A percentile compares a stretch with the other conserved stretches of the same genome.
Conservation (phyloP, 1,140 invertebrate species). For the Chironomus striatipennis region DNA sequence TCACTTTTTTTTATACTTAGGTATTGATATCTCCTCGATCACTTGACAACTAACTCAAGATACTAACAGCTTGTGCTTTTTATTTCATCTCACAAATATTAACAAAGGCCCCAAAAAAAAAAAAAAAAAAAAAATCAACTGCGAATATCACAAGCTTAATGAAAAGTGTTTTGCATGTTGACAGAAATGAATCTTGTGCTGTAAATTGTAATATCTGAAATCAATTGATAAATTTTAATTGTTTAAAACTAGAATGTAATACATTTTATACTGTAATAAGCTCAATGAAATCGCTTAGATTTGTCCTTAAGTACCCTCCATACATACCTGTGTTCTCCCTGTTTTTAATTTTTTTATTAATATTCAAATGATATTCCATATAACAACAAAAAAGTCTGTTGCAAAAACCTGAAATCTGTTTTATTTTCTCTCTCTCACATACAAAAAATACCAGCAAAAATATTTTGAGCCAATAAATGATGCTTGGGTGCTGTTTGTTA, state of each 20-base stretch:
- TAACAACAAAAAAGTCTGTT: not conserved
- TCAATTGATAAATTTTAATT: too few species aligned
- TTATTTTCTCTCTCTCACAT: not conserved
- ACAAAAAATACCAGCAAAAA: not conserved
- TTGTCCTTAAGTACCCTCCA: not conserved
- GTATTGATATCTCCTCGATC: not conserved
- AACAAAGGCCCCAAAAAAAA: not conserved
- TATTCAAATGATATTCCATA: not conserved
- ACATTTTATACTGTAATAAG: too few species aligned
- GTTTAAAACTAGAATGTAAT: too few species aligned
- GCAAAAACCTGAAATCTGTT: not conserved
- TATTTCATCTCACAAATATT: conserved; percentile 2
- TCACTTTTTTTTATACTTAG: not conserved
- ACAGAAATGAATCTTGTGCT: not conserved
- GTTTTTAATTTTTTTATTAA: not conserved
- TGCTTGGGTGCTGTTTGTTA: too few species aligned
- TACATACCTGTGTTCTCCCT: not conserved
- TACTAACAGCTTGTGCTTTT: not conserved
- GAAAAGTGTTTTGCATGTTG: not conserved
- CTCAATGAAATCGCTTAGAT: too few species aligned
- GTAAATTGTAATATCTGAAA: too few species aligned
- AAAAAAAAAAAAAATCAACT: not conserved
- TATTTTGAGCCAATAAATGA: too few species aligned
- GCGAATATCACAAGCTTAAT: not conserved
- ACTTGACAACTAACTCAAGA: conserved; percentile 7